Conservation (phyloP, 2,888 invertebrate species). For the Eustalomyia histrio region DNA sequence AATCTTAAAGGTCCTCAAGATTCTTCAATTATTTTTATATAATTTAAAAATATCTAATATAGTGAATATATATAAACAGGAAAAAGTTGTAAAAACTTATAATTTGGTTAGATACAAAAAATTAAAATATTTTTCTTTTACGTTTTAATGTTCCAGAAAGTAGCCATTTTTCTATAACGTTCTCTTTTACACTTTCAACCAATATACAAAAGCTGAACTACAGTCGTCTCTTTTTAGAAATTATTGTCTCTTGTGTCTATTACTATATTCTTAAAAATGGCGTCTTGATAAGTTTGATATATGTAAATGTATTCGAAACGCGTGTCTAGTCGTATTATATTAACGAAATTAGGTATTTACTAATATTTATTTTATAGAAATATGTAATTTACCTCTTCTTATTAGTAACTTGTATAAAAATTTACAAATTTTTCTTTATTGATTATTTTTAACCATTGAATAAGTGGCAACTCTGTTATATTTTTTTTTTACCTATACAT, state of each 20-base stretch:
- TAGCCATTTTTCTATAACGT: conserved; percentile 46
- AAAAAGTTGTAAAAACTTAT: neutral
- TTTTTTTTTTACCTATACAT: conserved; percentile 5
- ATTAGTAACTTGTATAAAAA: no score
- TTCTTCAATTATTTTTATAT: neutral
- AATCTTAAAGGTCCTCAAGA: neutral
- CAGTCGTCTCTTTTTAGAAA: conserved; percentile 39
- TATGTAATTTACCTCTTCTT: no score
- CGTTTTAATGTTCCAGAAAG: conserved; percentile 40
- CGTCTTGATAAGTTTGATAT: conserved; percentile 35
- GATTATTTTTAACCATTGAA: conserved; percentile 13
- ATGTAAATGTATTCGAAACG: conserved; percentile 39
- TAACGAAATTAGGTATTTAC: neutral
- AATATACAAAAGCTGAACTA: neutral
- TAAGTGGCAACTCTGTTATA: conserved; percentile 34
- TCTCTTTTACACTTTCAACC: conserved; percentile 27
- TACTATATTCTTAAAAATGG: conserved; percentile 59
- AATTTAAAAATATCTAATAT: neutral
- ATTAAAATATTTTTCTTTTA: conserved; percentile 39
- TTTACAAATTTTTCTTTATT: neutral
- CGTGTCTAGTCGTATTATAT: conserved; percentile 21
- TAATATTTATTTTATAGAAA: no score
- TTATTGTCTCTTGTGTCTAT: conserved; percentile 31
- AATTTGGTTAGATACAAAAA: neutral
- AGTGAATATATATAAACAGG: neutral